Conservation (phyloP, 2,113 vertebrate genomes). For the Artemisiospiza belli region DNA sequence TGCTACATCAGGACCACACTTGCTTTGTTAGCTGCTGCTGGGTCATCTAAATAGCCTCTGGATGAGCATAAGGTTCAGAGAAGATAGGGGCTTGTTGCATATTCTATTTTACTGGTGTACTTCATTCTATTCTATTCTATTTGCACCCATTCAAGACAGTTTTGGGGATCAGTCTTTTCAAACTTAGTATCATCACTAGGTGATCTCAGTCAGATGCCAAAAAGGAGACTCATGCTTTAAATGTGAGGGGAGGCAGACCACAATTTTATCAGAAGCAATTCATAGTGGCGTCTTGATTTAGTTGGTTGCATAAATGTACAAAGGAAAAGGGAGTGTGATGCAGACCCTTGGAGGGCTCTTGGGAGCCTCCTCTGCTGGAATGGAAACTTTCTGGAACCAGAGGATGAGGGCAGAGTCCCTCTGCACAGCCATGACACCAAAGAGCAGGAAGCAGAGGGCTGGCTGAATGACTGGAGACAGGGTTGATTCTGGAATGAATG, state of each 20-base stretch:
- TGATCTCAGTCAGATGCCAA: background rate
- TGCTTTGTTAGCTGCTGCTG: background rate
- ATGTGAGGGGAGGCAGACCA: background rate
- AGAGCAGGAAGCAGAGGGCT: background rate
- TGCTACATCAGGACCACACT: background rate
- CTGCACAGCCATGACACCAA: background rate
- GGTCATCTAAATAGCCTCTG: background rate
- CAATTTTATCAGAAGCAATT: background rate
- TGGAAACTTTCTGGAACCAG: background rate
- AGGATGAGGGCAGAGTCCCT: background rate
- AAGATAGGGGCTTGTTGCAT: background rate
- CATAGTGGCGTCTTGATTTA: background rate
- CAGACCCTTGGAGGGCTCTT: background rate
- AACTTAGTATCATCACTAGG: background rate
- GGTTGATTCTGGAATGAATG: background rate
- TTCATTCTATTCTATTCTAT: background rate
- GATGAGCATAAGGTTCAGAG: background rate
- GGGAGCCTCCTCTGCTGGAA: background rate
- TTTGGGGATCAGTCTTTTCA: background rate
- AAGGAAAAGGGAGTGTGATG: background rate
- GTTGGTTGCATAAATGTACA: background rate
- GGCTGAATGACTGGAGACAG: background rate
- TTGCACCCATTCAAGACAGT: background rate
- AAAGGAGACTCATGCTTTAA: fast-evolving
- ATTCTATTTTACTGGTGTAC: background rate